These are phyloP conservation scores for Chrysolina oricalcia DNA, from an alignment of 2,888 invertebrate species.

Conservation along the genomic window DNA sequence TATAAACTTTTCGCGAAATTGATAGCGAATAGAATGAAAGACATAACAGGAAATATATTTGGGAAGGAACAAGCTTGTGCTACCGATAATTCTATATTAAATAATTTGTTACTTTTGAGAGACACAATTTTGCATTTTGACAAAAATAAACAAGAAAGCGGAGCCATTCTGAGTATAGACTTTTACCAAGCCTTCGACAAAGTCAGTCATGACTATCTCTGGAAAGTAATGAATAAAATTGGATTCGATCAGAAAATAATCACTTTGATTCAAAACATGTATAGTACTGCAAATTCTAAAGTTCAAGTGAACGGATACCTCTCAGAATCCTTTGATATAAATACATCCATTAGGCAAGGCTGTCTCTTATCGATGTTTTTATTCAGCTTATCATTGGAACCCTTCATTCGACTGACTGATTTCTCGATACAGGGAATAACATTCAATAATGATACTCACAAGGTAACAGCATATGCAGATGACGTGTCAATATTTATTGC, in stretches of 20 bases:
- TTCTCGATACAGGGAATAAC: too few relatives aligned
- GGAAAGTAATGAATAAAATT: background rate
- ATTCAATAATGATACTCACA: too few relatives aligned
- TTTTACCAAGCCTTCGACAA: background rate
- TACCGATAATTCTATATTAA: background rate
- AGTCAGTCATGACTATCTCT: background rate
- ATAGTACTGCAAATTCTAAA: too few relatives aligned
- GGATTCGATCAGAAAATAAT: background rate
- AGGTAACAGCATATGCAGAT: too few relatives aligned
- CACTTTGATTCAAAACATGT: background rate
- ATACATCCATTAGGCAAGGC: too few relatives aligned
- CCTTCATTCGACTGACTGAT: background rate
- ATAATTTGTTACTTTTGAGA: background rate
- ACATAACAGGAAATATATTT: background rate
- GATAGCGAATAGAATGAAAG: background rate
- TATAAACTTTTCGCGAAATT: slow-evolving; percentile 11
- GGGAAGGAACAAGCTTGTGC: background rate
- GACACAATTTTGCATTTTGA: background rate
- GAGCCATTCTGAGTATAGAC: background rate
- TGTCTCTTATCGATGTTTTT: slow-evolving; percentile 12
- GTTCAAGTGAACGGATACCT: too few relatives aligned
- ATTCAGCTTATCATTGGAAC: slow-evolving; percentile 5
- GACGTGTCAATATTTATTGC: too few relatives aligned
- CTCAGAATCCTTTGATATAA: too few relatives aligned
- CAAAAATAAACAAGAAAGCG: background rate